Evolutionary conservation across 2,888 invertebrate genomes (phyloP), one percentile per base, ranked within the genome.

Genomic region (Protodeltote pygarga): DNA sequence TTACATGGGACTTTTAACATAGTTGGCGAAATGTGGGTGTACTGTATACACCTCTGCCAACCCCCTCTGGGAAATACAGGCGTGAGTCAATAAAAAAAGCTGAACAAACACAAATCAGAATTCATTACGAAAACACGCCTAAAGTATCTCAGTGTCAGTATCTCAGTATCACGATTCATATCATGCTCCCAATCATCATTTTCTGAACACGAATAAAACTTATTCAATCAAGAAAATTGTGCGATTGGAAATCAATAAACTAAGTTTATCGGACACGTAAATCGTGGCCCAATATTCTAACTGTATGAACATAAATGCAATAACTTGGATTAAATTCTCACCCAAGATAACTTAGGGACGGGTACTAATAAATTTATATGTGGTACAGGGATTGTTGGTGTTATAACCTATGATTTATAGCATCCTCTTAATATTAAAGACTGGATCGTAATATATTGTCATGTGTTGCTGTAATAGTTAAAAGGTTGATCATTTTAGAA

Each of bases 281-380:
- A 70, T 54, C 60, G 51, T 51, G 32, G 34, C 52, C 48, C 54
- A 41, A 60, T 67, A 67, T 70, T 50, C 42, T 45, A 41, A 31
- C 45, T 29, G 24, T 55, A 40, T 29, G 27, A 17, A 21, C 48
- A 51, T 74, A 75, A 69, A 73, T 71, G 74, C 75, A 71, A 77
- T 79, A 79, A 77, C 75, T 76, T 65, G 73, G 74, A 75, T 79
- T 77, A 79, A 65, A 75, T 69, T 61, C 64, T 46, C 71, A 28
- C 48, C 54, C 47, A 20, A 65, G 60, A 60, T 69, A 72, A 72
- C 57, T 66, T 71, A 69, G 58, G 58, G 63, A 48, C 50, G 52
- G 65, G 44, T 50, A 31, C 52, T 70, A 66, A 66, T 75, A 74
- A 75, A 74, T 74, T 75, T 75, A 73, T 72, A 69, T 50, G 57